phyloP scores from a whole-genome alignment of 2,888 invertebrate species.

The Stenodema calcarata region DNA sequence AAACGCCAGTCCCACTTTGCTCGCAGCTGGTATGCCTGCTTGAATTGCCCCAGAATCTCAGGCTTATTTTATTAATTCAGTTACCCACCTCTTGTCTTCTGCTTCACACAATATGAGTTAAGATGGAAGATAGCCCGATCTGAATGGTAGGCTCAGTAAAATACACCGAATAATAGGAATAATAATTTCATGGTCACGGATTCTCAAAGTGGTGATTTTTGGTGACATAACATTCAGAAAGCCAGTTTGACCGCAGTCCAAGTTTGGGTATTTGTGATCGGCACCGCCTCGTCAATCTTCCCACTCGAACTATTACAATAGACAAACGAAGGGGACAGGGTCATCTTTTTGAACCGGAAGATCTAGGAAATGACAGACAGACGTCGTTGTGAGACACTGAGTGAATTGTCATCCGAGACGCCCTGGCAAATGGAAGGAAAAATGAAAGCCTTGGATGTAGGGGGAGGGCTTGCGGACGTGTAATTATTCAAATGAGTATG shows the following conservation, averaged over 20 bases:
- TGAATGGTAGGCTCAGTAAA: background rate
- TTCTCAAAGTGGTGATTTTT: background rate
- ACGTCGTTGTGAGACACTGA: background rate
- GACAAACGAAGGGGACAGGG: background rate
- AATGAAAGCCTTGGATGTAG: background rate
- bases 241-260: background rate
- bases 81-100: too few species aligned
- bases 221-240: background rate
- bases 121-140: background rate
- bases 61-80: too few species aligned
- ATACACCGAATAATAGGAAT: background rate
- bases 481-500: conserved; percentile 44
- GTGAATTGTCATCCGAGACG: conserved; percentile 26
- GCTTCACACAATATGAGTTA: too few species aligned
- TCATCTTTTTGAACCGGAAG: background rate
- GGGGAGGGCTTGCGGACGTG: background rate
- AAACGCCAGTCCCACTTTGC: too few species aligned
- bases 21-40: too few species aligned
- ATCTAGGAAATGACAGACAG: background rate
- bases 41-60: too few species aligned
- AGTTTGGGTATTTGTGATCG: background rate
- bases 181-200: background rate
- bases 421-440: background rate
- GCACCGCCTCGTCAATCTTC: background rate
- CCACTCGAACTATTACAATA: conserved; percentile 3